Evolutionary conservation across 2,113 vertebrate species (phyloP).

Genomic region (Paradoxurus hermaphroditus): DNA sequence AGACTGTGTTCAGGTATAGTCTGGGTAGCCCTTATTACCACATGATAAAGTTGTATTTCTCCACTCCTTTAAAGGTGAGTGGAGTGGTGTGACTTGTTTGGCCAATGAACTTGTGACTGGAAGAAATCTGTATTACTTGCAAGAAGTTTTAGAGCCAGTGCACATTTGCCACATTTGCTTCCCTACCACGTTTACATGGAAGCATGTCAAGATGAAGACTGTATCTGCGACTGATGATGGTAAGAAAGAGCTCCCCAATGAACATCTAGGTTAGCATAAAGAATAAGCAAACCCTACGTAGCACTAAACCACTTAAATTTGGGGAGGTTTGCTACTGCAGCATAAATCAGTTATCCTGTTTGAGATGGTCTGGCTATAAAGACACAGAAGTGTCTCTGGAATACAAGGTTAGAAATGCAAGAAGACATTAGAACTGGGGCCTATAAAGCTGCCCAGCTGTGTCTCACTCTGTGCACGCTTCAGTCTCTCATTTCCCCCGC

Average conservation of each 20-base stretch:
- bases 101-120: background rate
- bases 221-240: background rate
- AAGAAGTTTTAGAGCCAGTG: background rate
- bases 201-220: background rate
- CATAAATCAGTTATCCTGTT: background rate
- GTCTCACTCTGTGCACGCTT: background rate
- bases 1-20: background rate
- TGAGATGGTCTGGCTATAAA: background rate
- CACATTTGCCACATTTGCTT: background rate
- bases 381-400: background rate
- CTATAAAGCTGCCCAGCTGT: background rate
- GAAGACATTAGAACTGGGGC: background rate
- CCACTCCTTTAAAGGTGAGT: background rate
- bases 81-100: background rate
- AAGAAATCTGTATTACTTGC: background rate
- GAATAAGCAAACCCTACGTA: background rate
- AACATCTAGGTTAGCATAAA: fast-evolving
- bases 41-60: background rate
- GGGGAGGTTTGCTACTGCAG: background rate
- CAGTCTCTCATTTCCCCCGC: background rate
- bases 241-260: background rate
- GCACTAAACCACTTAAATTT: background rate
- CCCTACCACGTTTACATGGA: background rate
- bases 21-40: background rate
- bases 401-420: background rate